Evolutionary conservation across 2,888 invertebrate genomes (phyloP).

Genomic region (Acanthosepion pharaonis): DNA sequence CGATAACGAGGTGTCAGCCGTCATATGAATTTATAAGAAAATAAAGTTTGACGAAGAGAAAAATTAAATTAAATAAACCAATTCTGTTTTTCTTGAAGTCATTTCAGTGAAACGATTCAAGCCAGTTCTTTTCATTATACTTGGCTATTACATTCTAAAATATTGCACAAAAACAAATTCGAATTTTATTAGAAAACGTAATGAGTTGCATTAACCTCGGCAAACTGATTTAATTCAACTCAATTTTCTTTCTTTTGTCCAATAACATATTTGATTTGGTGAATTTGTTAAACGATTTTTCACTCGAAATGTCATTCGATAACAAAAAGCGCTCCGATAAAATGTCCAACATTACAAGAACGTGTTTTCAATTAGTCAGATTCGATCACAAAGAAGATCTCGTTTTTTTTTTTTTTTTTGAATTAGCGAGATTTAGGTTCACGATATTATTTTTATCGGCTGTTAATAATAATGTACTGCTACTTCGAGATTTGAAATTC

Average conservation of each 20-base stretch:
- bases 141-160: background rate
- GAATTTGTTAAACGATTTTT: background rate
- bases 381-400: too few relatives aligned
- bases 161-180: background rate
- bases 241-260: background rate
- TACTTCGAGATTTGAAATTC: too few relatives aligned
- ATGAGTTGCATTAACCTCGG: background rate
- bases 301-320: background rate
- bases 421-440: too few relatives aligned
- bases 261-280: background rate
- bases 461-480: too few relatives aligned
- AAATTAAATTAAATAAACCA: background rate
- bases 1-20: too few relatives aligned
- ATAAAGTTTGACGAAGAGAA: background rate
- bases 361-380: too few relatives aligned
- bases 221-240: background rate
- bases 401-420: too few relatives aligned
- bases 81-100: background rate
- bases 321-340: background rate
- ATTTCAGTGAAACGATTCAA: background rate
- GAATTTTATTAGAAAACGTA: background rate
- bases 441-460: too few relatives aligned
- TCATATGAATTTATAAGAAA: background rate
- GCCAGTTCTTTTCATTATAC: background rate
- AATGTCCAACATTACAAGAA: too few relatives aligned